Base-by-base conservation (phyloP, 2,888 invertebrate genomes). In the Cactoblastis cactorum region DNA sequence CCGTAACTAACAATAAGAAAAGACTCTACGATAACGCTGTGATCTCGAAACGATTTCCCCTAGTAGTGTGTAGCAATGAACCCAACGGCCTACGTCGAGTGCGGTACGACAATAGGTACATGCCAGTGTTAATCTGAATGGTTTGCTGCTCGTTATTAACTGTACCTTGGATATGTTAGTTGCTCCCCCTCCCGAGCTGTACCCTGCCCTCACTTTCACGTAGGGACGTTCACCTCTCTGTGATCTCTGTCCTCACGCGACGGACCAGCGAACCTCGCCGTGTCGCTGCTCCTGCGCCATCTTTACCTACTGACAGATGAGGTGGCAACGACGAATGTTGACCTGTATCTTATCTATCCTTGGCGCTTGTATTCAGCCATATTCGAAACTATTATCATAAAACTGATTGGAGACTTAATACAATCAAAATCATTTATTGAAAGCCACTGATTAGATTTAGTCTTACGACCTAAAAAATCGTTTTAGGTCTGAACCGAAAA, bases 111-210 rank as follows among this genome's bases (percentile, higher is more conserved):
- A 64, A 73, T 89, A 89, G 88, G 87, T 89, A 89, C 81, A 71
- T 73, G 77, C 77, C 81, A 77, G 71, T 80, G 77, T 79, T 80
- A 64, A 71, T 80, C 79, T 84, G 77, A 78, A 81, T 85, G 85
- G 88, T 87, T 87, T 87, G 90, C 90, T 88, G 88, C 89, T 86
- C 88, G 88, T 84, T 81, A 79, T 77, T 83, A 77, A 81, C 83
- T 82, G 82, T 83, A 67, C 74, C 74, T 70, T 72, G 74, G 78
- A 71, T 72, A 68, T 80, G 79, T 77, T 82, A 81, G 81, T 71
- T 73, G 69, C 62, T 70, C 76, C 66, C 52, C 22, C 61, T 33
- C 51, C 54, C 57, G 57, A 56, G 60, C 55, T 59, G 57, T 17
- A 51, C 57, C 55, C 58, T 58, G 51, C 66, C 63, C 72, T 63